Evolutionary conservation across 2,113 vertebrate species (phyloP), one percentile per base, ranked within the genome.

Genomic region (Dipodomys stephensi): DNA sequence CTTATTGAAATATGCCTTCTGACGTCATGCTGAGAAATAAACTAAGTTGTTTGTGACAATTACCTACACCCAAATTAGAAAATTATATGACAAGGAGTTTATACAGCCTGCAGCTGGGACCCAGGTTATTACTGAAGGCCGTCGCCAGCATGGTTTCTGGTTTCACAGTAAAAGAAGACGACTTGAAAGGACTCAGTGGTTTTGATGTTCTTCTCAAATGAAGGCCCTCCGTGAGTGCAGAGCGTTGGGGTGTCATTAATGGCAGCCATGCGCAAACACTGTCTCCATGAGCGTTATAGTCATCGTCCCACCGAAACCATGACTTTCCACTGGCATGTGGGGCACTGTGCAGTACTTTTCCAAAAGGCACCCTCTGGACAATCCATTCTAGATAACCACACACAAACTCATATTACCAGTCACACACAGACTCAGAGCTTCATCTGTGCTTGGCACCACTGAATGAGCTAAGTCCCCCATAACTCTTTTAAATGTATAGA

Each of bases 111-210:
- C 65, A 96, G 96, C 88, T 11, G 76, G 92, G 90, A 95, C 97
- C 80, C 80, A 96, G 96, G 95, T 94, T 91, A 95, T 97, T 96
- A 96, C 77, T 83, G 86, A 87, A 94, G 97, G 93, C 65, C 16
- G 39, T 79, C 22, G 60, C 49, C 73, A 68, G 83, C 93, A 91
- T 80, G 93, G 94, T 96, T 96, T 96, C 93, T 97, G 94, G 95
- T 96, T 97, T 96, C 25, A 7, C 90, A 94, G 97, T 96, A 97
- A 97, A 96, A 96, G 95, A 91, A 96, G 93, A 95, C 2, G 92
- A 92, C 97, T 97, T 96, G 94, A 97, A 97, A 97, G 97, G 88
- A 74, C 92, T 91, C 72, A 4, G 96, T 94, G 96, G 96, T 97
- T 96, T 96, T 94, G 93, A 90, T 93, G 94, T 93, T 96, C 93